Percentiles rank a stretch among this genome's conserved stretches.
Evolutionary conservation across 2,888 invertebrate species (phyloP).

Genomic region (Germaria angustata): DNA sequence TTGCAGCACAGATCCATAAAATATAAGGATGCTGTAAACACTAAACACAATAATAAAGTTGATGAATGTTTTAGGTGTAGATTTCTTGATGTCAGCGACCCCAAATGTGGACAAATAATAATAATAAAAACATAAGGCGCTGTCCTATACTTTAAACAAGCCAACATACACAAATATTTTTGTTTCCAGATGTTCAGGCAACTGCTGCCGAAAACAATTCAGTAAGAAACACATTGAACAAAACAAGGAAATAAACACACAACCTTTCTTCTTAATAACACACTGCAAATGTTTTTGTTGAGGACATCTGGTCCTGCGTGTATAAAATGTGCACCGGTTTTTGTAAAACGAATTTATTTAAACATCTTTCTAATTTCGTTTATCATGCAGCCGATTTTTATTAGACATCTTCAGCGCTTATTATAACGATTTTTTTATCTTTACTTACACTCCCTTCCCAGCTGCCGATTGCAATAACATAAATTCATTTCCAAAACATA

Average conservation of each 20-base stretch:
- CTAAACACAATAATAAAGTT: slow-evolving; percentile 1
- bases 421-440: neutral
- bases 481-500: too few relatives aligned
- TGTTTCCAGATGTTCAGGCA: slow-evolving; percentile 40
- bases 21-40: slow-evolving; percentile 12
- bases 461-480: neutral
- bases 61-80: slow-evolving; percentile 6
- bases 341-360: neutral
- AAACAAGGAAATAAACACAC: neutral
- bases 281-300: slow-evolving; percentile 3
- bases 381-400: slow-evolving; percentile 24
- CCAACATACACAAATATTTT: neutral
- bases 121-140: slow-evolving; percentile 39
- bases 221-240: slow-evolving; percentile 2
- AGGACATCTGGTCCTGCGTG: slow-evolving; percentile 16
- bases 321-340: neutral
- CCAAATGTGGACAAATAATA: too few relatives aligned
- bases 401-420: neutral
- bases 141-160: slow-evolving; percentile 29
- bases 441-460: neutral
- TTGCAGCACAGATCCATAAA: neutral
- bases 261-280: neutral
- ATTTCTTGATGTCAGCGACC: slow-evolving; percentile 41
- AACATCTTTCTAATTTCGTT: slow-evolving; percentile 19
- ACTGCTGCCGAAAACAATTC: slow-evolving; percentile 29